Base-by-base conservation (phyloP, 2,797 vertebrate species). In the Sebastes trivittatus region DNA sequence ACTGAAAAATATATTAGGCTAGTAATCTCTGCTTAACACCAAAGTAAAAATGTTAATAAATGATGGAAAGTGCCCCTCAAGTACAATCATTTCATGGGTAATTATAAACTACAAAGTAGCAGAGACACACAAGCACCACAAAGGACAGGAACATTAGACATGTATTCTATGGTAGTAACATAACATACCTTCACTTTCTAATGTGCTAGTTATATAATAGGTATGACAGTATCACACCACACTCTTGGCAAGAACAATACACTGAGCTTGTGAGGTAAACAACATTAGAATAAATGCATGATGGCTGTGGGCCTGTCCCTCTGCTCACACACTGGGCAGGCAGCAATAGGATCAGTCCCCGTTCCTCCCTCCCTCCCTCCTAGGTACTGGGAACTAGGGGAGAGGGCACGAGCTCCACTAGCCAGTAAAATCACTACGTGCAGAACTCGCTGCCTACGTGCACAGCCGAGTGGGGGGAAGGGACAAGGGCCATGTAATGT, bases 361-460 rank as follows among this genome's bases (percentile, higher is more conserved):
- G 54, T 29, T 29, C 69, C 32, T 38, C 59, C 72, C 64, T 64
- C 22, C 88, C 84, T 64, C 70, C 82, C 65, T 60, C 22, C 3
- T 38, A 85, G 69, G 83, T 56, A 90, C 83, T 89, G 87, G 86
- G 89, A 94, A 93, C 80, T 94, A 87, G 89, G 93, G 91, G 86
- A 89, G 93, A 91, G 93, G 92, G 83, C 87, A 91, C 27, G 10
- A 84, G 77, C 91, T 68, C 72, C 58, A 58, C 80, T 38, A 84
- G 87, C 92, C 91, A 92, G 85, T 93, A 87, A 87, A 66, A 90
- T 89, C 72, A 3, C 83, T 88, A 72, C 34, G 3, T 81, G 84
- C 67, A 85, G 84, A 87, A 89, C 66, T 84, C 60, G 9, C 76
- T 85, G 85, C 62, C 86, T 88, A 72, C 81, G 2, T 87, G 89